phyloP scores from a whole-genome alignment of 2,113 vertebrate species.

The Pelmatolapia mariae region DNA sequence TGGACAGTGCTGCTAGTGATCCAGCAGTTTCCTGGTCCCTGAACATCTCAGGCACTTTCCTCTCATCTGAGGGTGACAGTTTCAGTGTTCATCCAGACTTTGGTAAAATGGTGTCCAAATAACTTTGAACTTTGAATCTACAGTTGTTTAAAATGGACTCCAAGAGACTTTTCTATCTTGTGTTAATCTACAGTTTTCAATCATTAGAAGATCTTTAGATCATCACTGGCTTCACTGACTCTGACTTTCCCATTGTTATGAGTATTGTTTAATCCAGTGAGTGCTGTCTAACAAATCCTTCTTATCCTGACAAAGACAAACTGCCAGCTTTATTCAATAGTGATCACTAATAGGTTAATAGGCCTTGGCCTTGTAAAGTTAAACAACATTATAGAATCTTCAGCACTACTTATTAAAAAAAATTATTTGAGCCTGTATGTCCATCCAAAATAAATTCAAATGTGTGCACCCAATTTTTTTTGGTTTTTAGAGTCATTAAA shows the following conservation, averaged over 20 bases:
- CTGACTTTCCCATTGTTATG: not conserved
- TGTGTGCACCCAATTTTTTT: fast-evolving
- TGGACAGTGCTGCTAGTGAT: not conserved
- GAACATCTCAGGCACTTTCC: not conserved
- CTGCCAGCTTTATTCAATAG: not conserved
- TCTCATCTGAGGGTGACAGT: not conserved
- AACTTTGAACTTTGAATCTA: not conserved
- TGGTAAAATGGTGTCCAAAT: not conserved
- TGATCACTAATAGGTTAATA: fast-evolving
- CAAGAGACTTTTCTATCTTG: not conserved
- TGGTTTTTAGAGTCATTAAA: not conserved
- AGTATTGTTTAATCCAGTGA: not conserved
- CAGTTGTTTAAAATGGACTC: not conserved
- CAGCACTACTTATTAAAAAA: not conserved
- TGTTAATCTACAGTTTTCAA: not conserved
- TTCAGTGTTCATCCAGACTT: not conserved
- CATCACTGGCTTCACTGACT: not conserved
- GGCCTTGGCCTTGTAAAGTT: not conserved
- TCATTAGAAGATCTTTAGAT: not conserved
- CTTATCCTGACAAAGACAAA: not conserved
- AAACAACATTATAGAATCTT: not conserved
- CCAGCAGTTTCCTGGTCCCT: not conserved
- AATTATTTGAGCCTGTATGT: fast-evolving
- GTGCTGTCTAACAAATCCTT: not conserved
- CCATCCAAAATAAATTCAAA: not conserved